These are phyloP conservation scores for Dione vanillae DNA, from an alignment of 2,888 invertebrate genomes.

Conservation along the genomic window DNA sequence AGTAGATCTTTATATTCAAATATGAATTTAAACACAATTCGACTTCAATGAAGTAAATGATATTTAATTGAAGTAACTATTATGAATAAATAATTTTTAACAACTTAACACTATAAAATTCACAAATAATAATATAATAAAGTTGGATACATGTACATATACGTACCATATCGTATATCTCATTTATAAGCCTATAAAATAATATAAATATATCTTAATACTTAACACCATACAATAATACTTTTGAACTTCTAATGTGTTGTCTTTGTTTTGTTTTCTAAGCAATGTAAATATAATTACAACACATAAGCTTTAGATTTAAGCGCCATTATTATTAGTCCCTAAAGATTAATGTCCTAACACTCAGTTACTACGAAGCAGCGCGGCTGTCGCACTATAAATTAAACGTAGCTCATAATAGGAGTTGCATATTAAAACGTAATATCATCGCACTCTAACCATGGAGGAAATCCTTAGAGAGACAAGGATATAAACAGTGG, in stretches of 20 bases:
- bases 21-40: no score
- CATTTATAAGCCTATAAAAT: no score
- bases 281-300: constrained; percentile 10
- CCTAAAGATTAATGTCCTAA: constrained; percentile 77
- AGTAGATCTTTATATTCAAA: no score
- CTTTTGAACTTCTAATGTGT: not conserved
- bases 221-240: not conserved
- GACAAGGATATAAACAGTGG: constrained; percentile 69
- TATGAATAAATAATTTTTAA: no score
- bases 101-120: no score
- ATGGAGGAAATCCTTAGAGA: constrained; percentile 56
- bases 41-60: no score
- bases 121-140: no score
- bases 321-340: constrained; percentile 55
- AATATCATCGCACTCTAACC: constrained; percentile 69
- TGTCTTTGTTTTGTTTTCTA: not conserved
- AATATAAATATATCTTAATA: no score
- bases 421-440: constrained; percentile 69
- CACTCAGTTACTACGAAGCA: constrained; percentile 65
- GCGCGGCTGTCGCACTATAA: constrained; percentile 80
- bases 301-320: constrained; percentile 21
- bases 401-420: constrained; percentile 80
- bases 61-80: no score
- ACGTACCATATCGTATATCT: no score
- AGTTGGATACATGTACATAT: no score